Evolutionary conservation across 2,113 vertebrate genomes (phyloP).

Genomic region (Oxygymnocypris stewartii): DNA sequence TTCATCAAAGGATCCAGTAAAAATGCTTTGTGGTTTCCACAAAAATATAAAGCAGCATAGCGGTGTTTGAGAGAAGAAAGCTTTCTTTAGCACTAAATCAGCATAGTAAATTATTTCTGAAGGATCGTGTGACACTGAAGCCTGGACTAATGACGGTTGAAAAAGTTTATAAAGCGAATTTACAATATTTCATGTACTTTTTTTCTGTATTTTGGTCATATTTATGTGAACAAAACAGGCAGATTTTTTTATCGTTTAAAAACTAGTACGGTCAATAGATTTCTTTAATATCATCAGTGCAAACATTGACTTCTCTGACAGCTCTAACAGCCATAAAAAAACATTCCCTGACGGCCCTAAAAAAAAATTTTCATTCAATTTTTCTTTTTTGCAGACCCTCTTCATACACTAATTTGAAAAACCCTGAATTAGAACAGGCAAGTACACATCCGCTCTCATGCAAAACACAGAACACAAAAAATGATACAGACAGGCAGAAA

Average conservation of each 20-base stretch:
- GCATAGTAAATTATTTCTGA: neutral
- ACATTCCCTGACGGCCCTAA: neutral
- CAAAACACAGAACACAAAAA: constrained; percentile 3
- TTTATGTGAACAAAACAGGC: neutral
- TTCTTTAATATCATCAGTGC: neutral
- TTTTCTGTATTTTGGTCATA: neutral
- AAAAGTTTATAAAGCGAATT: neutral
- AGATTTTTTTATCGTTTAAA: neutral
- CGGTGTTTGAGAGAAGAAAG: neutral
- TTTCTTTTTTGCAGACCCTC: no score
- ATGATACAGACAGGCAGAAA: constrained; percentile 53
- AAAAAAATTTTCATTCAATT: no score
- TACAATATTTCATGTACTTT: neutral
- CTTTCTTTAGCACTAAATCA: neutral
- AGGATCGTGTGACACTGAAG: neutral
- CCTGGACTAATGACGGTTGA: no score
- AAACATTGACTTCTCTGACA: neutral
- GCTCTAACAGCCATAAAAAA: neutral
- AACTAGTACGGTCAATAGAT: neutral
- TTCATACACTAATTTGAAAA: neutral
- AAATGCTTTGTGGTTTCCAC: neutral
- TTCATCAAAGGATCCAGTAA: neutral
- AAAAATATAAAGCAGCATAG: neutral
- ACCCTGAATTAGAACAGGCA: neutral
- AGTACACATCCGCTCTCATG: constrained; percentile 2